Percentiles rank a stretch among this genome's conserved stretches.
Conservation (phyloP, 2,113 vertebrate genomes). For the Pelusios castaneus region DNA sequence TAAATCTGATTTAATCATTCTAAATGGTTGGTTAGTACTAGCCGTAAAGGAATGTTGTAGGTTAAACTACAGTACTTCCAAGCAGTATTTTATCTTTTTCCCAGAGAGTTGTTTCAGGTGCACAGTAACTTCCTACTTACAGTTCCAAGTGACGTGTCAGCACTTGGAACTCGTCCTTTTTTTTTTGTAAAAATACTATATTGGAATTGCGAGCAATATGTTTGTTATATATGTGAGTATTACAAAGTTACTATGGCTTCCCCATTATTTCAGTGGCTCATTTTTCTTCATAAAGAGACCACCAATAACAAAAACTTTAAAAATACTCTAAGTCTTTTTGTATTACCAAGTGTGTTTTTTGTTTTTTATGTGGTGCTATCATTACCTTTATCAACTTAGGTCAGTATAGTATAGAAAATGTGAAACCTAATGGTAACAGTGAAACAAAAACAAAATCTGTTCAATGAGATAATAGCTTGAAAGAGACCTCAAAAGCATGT, state of each 20-base stretch:
- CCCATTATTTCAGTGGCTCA: constrained; percentile 62
- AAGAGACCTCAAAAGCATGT: constrained; percentile 75
- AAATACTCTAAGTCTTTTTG: constrained; percentile 64
- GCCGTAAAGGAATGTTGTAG: constrained; percentile 62
- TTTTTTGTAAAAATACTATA: constrained; percentile 79
- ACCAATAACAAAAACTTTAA: constrained; percentile 64
- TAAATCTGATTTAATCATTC: constrained; percentile 64
- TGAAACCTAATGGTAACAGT: constrained; percentile 73
- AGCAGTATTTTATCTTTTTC: constrained; percentile 77
- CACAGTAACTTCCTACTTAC: constrained; percentile 79
- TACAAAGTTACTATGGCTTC: constrained; percentile 73
- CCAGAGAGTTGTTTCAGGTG: constrained; percentile 80
- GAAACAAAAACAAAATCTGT: constrained; percentile 37
- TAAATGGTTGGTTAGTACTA: constrained; percentile 44
- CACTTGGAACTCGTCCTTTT: constrained; percentile 84
- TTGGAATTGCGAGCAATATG: constrained; percentile 83
- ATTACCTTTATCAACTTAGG: constrained; percentile 72
- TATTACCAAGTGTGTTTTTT: constrained; percentile 58
- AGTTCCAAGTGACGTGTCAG: constrained; percentile 76
- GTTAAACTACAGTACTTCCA: constrained; percentile 74
- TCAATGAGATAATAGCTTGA: constrained; percentile 50
- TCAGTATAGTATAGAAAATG: constrained; percentile 79
- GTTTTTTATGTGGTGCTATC: constrained; percentile 79
- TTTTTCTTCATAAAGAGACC: constrained; percentile 74
- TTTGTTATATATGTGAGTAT: constrained; percentile 76